Percentiles rank a stretch among this genome's conserved stretches.
Evolutionary conservation across 2,113 vertebrate species (phyloP).

Genomic region (Pedetes capensis): DNA sequence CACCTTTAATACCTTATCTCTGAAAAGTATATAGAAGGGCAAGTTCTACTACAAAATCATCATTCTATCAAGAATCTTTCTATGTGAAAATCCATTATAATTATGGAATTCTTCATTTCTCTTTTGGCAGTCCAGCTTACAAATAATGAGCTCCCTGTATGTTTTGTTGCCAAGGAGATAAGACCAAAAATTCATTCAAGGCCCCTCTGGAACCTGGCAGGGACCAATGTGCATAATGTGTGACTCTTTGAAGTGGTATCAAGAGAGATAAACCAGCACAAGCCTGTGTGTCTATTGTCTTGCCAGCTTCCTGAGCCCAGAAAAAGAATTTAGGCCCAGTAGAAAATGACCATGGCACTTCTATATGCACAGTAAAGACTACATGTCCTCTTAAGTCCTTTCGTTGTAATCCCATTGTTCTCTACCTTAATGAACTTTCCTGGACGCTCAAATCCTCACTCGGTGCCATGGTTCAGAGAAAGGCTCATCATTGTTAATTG

Average conservation of each 20-base stretch:
- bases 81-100: constrained; percentile 60
- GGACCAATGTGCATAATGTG: constrained; percentile 5
- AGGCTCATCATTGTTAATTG: neutral
- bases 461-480: neutral
- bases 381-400: neutral
- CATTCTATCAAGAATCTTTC: constrained; percentile 47
- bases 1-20: constrained; percentile 49
- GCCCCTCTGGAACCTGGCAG: constrained; percentile 54
- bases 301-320: constrained; percentile 62
- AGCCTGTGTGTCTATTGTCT: constrained; percentile 42
- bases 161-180: constrained; percentile 69
- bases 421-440: neutral
- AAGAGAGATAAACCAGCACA: constrained; percentile 53
- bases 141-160: constrained; percentile 67
- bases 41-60: constrained; percentile 48
- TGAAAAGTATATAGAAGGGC: constrained; percentile 49
- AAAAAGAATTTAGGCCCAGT: constrained; percentile 22
- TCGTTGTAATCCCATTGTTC: constrained; percentile 18
- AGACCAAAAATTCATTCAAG: constrained; percentile 59
- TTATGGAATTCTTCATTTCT: constrained; percentile 60
- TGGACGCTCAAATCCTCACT: neutral
- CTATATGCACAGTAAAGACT: neutral
- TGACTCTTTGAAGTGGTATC: constrained; percentile 70
- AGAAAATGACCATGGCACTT: constrained; percentile 33
- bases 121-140: constrained; percentile 31